Base-by-base conservation (phyloP, 2,113 vertebrate genomes). In the Ictalurus furcatus region DNA sequence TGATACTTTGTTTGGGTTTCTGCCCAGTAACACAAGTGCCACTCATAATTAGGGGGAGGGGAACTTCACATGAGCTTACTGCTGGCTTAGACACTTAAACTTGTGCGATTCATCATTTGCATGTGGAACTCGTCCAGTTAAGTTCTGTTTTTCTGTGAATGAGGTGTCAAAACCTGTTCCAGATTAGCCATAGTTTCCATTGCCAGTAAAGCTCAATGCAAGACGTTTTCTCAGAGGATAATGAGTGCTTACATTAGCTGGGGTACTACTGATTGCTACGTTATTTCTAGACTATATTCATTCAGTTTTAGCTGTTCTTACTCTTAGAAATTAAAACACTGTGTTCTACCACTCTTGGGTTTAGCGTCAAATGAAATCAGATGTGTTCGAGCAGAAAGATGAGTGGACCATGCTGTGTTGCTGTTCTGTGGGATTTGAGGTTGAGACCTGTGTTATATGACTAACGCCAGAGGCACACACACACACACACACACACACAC, bases 61-160 rank as follows among this genome's bases (percentile, higher is more conserved):
- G 6, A 30, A 30, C 23, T n/a, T 56, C 40, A 67, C 13, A 48
- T 17, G 34, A 44, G 21, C 44, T 69, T 40, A 30, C 25, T 54
- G 5, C 65, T 56, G 67, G 28, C 67, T 73, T 85, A 56, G 71
- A 56, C 63, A 54, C 17, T 73, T 17, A 7, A 19, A 21, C 65
- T 52, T 71, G 48, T 73, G n/a, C 21, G 21, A 79, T 84, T 52
- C n/a, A 59, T 67, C 52, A 90, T 78, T 82, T 85, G 85, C 79
- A 89, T 89, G 80, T 88, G 90, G 79, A 80, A 81, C 34, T 82
- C 28, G 82, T 87, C 73, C 69, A 81, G 71, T 37, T 83, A 58
- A 82, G 61, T 61, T 76, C 67, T 79, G 25, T 56, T 28, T 85
- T 67, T 59, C 79, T 71, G 6, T 28, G 34, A 88, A 54, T 58